These are phyloP conservation scores for Diceros bicornis DNA, from an alignment of 2,797 vertebrate species.

Conservation along the genomic window DNA sequence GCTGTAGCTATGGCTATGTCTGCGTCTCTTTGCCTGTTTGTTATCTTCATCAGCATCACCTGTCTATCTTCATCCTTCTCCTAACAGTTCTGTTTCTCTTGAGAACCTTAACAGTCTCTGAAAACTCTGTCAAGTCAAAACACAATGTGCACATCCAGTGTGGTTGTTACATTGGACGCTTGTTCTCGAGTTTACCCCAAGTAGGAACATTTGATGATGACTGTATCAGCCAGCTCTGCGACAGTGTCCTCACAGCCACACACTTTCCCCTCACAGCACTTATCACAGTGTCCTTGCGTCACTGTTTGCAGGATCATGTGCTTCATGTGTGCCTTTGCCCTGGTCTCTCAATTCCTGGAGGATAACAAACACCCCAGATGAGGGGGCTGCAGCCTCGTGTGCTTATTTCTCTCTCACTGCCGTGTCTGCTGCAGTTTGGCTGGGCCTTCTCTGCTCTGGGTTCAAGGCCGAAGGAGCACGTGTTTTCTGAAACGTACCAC, in stretches of 20 bases:
- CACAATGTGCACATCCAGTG: accelerated
- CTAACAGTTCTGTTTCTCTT: not conserved
- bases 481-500: not conserved
- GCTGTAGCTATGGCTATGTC: too few relatives aligned
- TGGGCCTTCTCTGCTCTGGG: not conserved
- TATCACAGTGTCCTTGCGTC: too few relatives aligned
- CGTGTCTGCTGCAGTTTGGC: too few relatives aligned
- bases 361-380: not conserved
- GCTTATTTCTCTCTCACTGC: not conserved
- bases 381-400: accelerated
- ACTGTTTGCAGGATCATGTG: too few relatives aligned
- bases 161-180: too few relatives aligned
- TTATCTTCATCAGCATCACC: too few relatives aligned
- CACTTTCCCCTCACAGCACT: too few relatives aligned
- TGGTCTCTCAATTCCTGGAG: too few relatives aligned
- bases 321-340: too few relatives aligned
- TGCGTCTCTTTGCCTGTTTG: too few relatives aligned
- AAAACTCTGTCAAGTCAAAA: not conserved
- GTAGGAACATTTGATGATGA: not conserved
- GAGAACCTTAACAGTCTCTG: not conserved
- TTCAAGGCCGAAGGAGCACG: not conserved
- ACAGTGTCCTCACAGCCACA: too few relatives aligned
- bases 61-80: not conserved
- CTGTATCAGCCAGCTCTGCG: not conserved
- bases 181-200: not conserved